Conservation (phyloP, 2,113 vertebrate species). For the Nannobrachium achirus region DNA sequence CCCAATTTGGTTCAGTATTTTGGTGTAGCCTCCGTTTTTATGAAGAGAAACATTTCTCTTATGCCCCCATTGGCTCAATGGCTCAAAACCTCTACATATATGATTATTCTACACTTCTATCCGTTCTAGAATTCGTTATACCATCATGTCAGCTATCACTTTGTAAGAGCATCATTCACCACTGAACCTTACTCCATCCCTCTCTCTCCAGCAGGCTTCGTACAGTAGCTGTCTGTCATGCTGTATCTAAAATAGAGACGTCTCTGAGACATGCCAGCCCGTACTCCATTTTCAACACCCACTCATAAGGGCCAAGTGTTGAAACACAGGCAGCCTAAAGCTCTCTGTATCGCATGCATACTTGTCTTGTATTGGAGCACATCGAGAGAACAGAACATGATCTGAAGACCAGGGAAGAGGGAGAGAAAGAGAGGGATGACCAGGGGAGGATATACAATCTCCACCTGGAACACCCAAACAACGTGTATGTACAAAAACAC, state of each 20-base stretch:
- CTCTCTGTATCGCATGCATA: conserved; percentile 7
- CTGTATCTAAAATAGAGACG: conserved; percentile 65
- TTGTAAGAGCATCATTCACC: conserved; percentile 15
- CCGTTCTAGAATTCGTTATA: too few species aligned
- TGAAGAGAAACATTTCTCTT: too few species aligned
- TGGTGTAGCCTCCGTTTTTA: too few species aligned
- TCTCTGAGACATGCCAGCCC: conserved; percentile 55
- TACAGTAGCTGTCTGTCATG: conserved; percentile 64
- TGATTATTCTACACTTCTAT: too few species aligned
- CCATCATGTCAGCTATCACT: neutral
- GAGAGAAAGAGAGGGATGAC: conserved; percentile 8
- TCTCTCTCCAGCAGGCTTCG: conserved; percentile 55
- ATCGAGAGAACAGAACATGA: conserved; percentile 18
- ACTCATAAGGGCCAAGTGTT: conserved; percentile 70
- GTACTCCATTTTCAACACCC: conserved; percentile 69
- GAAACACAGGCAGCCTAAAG: conserved; percentile 62
- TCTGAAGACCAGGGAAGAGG: neutral
- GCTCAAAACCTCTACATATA: too few species aligned
- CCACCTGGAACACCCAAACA: conserved; percentile 36
- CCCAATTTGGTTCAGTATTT: too few species aligned
- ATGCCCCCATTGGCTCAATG: too few species aligned
- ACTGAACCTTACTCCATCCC: conserved; percentile 34
- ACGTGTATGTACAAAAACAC: conserved; percentile 21
- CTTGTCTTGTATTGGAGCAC: too few species aligned
- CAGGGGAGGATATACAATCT: conserved; percentile 30